phyloP scores from a whole-genome alignment of 1,140 invertebrate genomes.

The Pseudomyrmex dendroicus region DNA sequence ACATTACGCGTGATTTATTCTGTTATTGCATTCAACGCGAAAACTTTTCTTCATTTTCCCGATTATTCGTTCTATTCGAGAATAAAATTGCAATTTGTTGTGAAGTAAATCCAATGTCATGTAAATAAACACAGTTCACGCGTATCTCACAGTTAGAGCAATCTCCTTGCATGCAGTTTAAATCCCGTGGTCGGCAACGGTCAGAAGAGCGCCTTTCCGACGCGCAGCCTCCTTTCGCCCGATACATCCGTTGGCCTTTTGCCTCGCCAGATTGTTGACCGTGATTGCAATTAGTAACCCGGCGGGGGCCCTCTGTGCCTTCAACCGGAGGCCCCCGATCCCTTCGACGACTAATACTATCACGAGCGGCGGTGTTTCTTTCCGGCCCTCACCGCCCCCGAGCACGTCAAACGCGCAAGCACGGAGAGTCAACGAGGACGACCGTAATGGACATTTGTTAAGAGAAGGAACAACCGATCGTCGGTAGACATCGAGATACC shows the following conservation, averaged over 20 bases:
- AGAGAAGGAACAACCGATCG: conserved; percentile 62
- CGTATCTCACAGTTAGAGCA: background rate
- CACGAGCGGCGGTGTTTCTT: conserved; percentile 41
- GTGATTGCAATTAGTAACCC: conserved; percentile 80
- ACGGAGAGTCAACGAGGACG: conserved; percentile 58
- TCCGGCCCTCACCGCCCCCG: conserved; percentile 73
- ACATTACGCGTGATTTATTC: too few relatives aligned
- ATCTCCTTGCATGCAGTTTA: conserved; percentile 63
- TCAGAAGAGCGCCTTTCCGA: conserved; percentile 59
- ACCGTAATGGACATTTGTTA: conserved; percentile 80
- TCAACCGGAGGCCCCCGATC: conserved; percentile 6
- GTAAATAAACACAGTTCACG: background rate
- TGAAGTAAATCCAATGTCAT: background rate
- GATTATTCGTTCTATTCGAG: background rate
- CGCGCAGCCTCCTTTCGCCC: conserved; percentile 55
- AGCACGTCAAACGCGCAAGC: conserved; percentile 70
- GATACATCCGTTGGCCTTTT: conserved; percentile 57
- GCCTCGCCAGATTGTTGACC: conserved; percentile 72
- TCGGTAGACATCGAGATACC: conserved; percentile 74
- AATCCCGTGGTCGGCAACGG: conserved; percentile 48
- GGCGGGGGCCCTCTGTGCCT: conserved; percentile 71
- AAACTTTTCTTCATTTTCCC: background rate
- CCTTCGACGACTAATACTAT: conserved; percentile 53
- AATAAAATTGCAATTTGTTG: background rate
- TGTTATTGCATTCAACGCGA: background rate